Base-by-base conservation (phyloP, 2,797 vertebrate genomes). In the Pempheris klunzingeri region DNA sequence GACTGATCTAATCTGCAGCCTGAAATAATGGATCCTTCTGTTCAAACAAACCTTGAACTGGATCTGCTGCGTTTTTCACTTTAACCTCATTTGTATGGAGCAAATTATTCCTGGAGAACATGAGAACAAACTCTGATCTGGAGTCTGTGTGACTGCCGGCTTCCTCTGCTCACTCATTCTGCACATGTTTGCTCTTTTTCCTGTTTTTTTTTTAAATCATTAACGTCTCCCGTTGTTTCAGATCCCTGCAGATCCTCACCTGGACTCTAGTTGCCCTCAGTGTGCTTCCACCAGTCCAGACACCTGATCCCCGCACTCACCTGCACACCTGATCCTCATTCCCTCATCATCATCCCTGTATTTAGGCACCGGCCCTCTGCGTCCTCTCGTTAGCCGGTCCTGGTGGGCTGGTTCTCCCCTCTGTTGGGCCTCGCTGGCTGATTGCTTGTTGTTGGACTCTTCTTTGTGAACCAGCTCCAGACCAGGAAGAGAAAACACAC, bases 391-490 rank as follows among this genome's bases (percentile, higher is more conserved):
- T n/a, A n/a, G n/a, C n/a, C n/a, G n/a, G n/a, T n/a, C n/a, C n/a
- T n/a, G n/a, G n/a, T n/a, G n/a, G n/a, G n/a, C n/a, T n/a, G n/a
- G n/a, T n/a, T n/a, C n/a, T 32, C 30, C 4, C 30, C 30, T 32
- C 6, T 32, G 30, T 32, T 32, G 3, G 30, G 30, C 30, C n/a
- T 54, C 15, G 0, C 15, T 36, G 39, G 47, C 24, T 63, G n/a
- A 72, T 43, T 20, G 30, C 38, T 15, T 41, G 34, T 28, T 60
- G 55, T 59, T 59, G 39, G 34, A 58, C 59, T 38, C 13, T 34
- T 30, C 14, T 38, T 30, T n/a, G 13, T 52, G 5, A 50, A 43
- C 10, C n/a, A 18, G 7, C 20, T 7, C 9, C 36, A 46, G 20
- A 70, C 32, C 7, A 20, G 13, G n/a, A 28, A 26, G 5, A 47